Evolutionary conservation across 2,113 vertebrate species (phyloP).

Genomic region (Noctilio leporinus): DNA sequence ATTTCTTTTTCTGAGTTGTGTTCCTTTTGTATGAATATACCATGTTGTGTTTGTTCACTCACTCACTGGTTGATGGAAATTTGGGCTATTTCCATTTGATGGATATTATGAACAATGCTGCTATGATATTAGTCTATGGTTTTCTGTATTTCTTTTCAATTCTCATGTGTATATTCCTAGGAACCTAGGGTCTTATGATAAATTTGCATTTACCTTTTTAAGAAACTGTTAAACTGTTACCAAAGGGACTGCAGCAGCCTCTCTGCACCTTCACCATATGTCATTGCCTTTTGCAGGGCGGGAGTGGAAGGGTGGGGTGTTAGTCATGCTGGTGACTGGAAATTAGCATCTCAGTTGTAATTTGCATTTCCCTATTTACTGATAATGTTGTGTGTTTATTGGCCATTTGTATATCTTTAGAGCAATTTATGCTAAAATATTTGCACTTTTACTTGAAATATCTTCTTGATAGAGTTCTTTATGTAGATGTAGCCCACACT

Average conservation of each 20-base stretch:
- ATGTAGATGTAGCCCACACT: too few relatives aligned
- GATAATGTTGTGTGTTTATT: neutral
- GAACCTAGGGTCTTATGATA: neutral
- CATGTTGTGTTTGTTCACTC: neutral
- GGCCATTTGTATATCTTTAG: neutral
- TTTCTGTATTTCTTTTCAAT: neutral
- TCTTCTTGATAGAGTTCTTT: neutral
- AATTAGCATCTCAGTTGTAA: neutral
- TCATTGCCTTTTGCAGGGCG: too few relatives aligned
- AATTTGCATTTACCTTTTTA: neutral
- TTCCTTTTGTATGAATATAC: neutral
- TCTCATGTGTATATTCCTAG: neutral
- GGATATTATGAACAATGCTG: neutral
- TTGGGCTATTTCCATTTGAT: neutral
- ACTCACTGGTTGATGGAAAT: neutral
- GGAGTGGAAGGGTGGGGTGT: too few relatives aligned
- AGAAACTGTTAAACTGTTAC: neutral
- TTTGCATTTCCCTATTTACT: neutral
- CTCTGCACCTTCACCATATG: neutral
- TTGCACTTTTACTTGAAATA: neutral
- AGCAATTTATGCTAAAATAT: neutral
- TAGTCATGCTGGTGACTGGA: neutral
- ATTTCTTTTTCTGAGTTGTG: neutral
- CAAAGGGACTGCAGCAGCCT: neutral
- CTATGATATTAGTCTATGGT: neutral